A percentile compares a stretch with the other conserved stretches of the same genome.
phyloP scores from a whole-genome alignment of 2,797 vertebrate species.

The Falco columbarius region DNA sequence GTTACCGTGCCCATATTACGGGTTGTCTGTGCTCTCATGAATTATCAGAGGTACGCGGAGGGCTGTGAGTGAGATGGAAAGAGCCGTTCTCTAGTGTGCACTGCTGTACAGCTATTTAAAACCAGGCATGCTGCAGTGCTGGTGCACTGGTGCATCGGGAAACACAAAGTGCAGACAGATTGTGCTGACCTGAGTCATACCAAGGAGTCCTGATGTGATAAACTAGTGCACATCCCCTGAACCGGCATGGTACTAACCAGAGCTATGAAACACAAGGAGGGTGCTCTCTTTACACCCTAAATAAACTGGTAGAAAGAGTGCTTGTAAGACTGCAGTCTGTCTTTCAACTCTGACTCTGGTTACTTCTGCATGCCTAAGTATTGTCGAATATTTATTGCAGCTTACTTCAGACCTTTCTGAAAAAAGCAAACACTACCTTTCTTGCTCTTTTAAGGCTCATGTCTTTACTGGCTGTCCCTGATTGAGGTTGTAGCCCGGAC shows the following conservation, averaged over 20 bases:
- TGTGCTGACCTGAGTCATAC: not conserved
- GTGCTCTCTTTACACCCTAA: not conserved
- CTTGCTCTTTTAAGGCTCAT: not conserved
- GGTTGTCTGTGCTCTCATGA: not conserved
- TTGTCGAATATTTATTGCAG: not conserved
- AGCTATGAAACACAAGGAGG: not conserved
- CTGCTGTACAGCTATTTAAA: constrained; percentile 35
- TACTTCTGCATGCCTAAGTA: not conserved
- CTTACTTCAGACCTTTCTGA: not conserved
- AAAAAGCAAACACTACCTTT: not conserved
- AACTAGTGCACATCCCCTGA: not conserved
- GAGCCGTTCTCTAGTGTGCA: not conserved
- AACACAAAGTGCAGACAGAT: constrained; percentile 10
- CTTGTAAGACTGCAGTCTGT: not conserved
- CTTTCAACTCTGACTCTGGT: not conserved
- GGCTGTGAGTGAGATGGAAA: not conserved
- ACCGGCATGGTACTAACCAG: not conserved
- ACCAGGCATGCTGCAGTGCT: constrained; percentile 19
- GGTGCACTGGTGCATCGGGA: not conserved
- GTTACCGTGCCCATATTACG: accelerated
- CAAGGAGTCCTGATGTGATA: not conserved
- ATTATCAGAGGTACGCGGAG: accelerated
- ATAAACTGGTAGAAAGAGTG: not conserved
- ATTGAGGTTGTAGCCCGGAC: not conserved
- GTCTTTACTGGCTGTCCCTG: not conserved